Evolutionary conservation across 2,797 vertebrate species (phyloP), one percentile per base, ranked within the genome.

Genomic region (Orestias chungarensis): DNA sequence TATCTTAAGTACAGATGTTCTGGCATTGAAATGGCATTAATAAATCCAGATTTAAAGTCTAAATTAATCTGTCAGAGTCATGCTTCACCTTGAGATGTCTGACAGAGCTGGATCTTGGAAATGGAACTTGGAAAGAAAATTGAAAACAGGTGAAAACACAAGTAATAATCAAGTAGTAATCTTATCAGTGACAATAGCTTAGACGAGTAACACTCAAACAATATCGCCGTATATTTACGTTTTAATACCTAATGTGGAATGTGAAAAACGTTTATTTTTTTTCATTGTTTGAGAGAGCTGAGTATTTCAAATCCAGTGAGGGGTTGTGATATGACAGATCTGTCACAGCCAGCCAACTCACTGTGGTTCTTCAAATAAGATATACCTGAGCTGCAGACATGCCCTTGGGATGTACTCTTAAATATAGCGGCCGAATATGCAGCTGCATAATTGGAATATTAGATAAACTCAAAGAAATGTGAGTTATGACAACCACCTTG

Each of bases 401-500:
- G 84, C 80, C 86, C 88, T 90, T 90, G 82, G 85, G 82, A 80
- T 66, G 78, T 5, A 66, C 80, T 84, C 74, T 86, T 88, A 76
- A 85, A 85, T 81, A 78, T 31, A 83, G 57, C 18, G 50, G 59
- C 29, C 44, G 71, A 89, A 89, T 86, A 84, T 78, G 85, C 82
- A 79, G 87, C 88, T 72, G 70, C 79, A 85, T 85, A 87, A 93
- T 90, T 85, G 75, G 75, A 90, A 84, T 87, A 89, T 87, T 85
- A 89, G 87, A 91, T 86, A 86, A 89, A 89, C 78, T 81, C 73
- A 79, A 82, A 88, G 79, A 88, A 88, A 85, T 75, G 69, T 87
- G 90, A 92, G 78, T 93, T 91, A 89, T 89, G 87, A 81, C 83
- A 77, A 72, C 70, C 76, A 65, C 88, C 87, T 91, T 89, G 84